Evolutionary conservation across 92 coral and sea anemone genomes (phyloP).

Genomic region (Bergia sp.): DNA sequence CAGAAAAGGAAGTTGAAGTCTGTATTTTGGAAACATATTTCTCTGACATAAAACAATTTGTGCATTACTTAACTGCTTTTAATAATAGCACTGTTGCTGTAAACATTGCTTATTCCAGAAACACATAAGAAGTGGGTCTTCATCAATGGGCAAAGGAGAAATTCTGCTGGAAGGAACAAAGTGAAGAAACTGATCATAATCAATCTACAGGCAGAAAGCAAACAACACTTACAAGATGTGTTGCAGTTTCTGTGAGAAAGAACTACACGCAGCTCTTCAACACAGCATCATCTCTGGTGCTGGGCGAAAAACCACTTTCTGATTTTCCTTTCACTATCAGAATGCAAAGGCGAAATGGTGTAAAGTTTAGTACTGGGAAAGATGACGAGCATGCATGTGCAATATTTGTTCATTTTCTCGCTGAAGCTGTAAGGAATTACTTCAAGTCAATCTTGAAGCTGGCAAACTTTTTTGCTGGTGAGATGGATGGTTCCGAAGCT

Average conservation of each 20-base stretch:
- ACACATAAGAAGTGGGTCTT: too few relatives aligned
- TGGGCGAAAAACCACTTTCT: conserved; percentile 34
- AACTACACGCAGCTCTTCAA: conserved; percentile 49
- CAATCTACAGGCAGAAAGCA: background rate
- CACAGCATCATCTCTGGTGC: conserved; percentile 46
- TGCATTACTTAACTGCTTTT: too few relatives aligned
- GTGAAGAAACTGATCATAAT: background rate
- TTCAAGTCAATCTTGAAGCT: conserved; percentile 51
- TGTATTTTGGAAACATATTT: too few relatives aligned
- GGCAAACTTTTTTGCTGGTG: conserved; percentile 45
- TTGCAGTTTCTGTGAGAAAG: conserved; percentile 44
- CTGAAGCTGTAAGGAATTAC: conserved; percentile 50
- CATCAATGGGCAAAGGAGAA: too few relatives aligned
- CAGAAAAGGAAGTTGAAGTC: too few relatives aligned
- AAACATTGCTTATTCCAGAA: too few relatives aligned
- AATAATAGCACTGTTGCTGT: too few relatives aligned
- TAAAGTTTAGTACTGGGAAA: conserved; percentile 44
- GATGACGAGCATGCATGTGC: conserved; percentile 56
- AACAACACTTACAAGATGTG: background rate
- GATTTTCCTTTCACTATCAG: conserved; percentile 37
- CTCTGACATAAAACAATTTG: too few relatives aligned
- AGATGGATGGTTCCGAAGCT: conserved; percentile 44
- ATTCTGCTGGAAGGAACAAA: too few relatives aligned
- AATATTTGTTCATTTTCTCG: conserved; percentile 53
- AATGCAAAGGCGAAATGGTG: conserved; percentile 46